phyloP scores from a whole-genome alignment of 2,888 invertebrate genomes.

The Formica aserva region DNA sequence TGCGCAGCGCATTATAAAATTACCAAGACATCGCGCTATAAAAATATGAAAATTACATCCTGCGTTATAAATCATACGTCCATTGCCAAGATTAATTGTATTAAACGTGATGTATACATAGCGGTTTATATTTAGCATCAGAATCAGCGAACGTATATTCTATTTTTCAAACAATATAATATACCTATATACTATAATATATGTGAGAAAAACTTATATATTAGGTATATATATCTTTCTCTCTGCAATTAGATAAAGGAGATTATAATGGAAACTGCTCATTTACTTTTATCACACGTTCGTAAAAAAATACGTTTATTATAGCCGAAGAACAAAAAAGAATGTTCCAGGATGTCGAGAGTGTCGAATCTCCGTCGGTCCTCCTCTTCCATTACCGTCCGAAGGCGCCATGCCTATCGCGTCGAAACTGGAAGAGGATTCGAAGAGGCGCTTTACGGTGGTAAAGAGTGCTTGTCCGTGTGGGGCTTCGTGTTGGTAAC shows the following conservation, averaged over 20 bases:
- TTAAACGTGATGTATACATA: background rate
- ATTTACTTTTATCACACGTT: background rate
- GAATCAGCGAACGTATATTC: background rate
- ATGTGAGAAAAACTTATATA: background rate
- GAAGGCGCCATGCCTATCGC: conserved; percentile 71
- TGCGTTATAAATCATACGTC: conserved; percentile 26
- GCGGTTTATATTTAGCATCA: background rate
- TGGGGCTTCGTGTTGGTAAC: conserved; percentile 84
- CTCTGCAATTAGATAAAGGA: background rate
- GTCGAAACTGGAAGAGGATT: conserved; percentile 63
- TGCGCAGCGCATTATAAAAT: conserved; percentile 30
- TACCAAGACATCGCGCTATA: background rate
- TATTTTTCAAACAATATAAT: conserved; percentile 6
- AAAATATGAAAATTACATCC: conserved; percentile 25
- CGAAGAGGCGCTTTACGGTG: conserved; percentile 70
- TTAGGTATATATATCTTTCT: background rate
- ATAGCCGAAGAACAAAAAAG: background rate
- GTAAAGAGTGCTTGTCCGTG: conserved; percentile 74
- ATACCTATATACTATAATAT: background rate
- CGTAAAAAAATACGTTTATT: background rate
- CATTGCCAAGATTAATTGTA: background rate
- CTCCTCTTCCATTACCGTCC: conserved; percentile 41
- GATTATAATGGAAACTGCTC: background rate
- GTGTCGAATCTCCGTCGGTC: conserved; percentile 25
- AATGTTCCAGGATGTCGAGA: background rate